phyloP scores from a whole-genome alignment of 1,140 invertebrate genomes.

The Drosophila lowei region DNA sequence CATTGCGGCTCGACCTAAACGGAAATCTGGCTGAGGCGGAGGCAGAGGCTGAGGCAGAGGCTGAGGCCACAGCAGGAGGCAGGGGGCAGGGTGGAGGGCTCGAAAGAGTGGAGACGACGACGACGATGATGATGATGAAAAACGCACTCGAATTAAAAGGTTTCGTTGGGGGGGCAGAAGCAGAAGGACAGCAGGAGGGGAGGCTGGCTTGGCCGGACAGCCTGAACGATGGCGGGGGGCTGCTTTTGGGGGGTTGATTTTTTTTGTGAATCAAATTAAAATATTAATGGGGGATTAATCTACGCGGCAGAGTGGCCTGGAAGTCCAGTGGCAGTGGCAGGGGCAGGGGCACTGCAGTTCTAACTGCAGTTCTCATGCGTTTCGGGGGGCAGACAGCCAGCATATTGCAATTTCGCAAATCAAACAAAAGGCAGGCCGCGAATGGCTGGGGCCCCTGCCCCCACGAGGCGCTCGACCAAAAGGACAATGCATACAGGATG shows the following conservation, averaged over 20 bases:
- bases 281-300: constrained; percentile 43
- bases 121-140: constrained; percentile 65
- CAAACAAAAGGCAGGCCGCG: constrained; percentile 70
- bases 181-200: not conserved
- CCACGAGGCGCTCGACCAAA: constrained; percentile 59
- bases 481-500: constrained; percentile 74
- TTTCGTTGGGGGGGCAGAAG: constrained; percentile 5
- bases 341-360: constrained; percentile 43
- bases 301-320: not conserved
- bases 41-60: not conserved
- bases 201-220: constrained; percentile 3
- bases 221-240: constrained; percentile 11
- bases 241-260: constrained; percentile 38
- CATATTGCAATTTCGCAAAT: constrained; percentile 80
- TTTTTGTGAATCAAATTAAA: constrained; percentile 43
- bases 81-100: not conserved
- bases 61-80: constrained; percentile 2
- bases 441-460: not conserved
- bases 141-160: constrained; percentile 80
- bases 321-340: too few species aligned
- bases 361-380: constrained; percentile 62
- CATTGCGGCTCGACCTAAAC: constrained; percentile 60
- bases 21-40: constrained; percentile 51
- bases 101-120: constrained; percentile 7
- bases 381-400: constrained; percentile 59